Evolutionary conservation across 2,797 vertebrate species (phyloP).

Genomic region (Micromesistius poutassou): DNA sequence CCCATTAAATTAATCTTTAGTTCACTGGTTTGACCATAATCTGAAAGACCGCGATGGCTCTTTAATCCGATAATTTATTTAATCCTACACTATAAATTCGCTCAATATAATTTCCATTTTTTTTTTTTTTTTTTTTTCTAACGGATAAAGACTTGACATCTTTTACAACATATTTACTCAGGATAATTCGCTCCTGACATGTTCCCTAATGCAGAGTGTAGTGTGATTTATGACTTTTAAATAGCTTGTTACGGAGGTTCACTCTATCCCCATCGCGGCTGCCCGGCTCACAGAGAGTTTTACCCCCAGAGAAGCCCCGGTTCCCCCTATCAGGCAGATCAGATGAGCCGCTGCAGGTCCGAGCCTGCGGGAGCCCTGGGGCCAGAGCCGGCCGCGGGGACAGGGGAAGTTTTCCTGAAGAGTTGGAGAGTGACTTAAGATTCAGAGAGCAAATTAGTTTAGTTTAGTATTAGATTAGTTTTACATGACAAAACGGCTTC

Average conservation of each 20-base stretch:
- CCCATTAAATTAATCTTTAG: conserved; percentile 58
- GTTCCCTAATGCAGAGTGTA: neutral
- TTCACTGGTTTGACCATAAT: conserved; percentile 67
- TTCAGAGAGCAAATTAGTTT: conserved; percentile 65
- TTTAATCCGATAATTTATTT: conserved; percentile 47
- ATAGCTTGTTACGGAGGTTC: neutral
- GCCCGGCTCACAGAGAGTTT: neutral
- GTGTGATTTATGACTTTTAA: conserved; percentile 1
- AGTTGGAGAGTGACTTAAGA: conserved; percentile 50
- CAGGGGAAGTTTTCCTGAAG: conserved; percentile 50
- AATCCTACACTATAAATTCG: conserved; percentile 25
- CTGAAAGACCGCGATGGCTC: conserved; percentile 56
- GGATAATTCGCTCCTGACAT: neutral
- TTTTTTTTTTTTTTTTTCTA: neutral
- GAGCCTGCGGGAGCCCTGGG: neutral
- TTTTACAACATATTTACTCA: neutral
- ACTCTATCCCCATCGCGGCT: neutral
- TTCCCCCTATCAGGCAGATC: neutral
- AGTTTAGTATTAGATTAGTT: conserved; percentile 38
- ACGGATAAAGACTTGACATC: neutral
- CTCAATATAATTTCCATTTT: neutral
- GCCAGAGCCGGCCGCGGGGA: conserved; percentile 18
- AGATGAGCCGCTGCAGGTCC: neutral
- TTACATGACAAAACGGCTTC: conserved; percentile 75
- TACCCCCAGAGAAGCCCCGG: neutral